Evolutionary conservation across 2,113 vertebrate species (phyloP).

Genomic region (Nerophis ophidion): DNA sequence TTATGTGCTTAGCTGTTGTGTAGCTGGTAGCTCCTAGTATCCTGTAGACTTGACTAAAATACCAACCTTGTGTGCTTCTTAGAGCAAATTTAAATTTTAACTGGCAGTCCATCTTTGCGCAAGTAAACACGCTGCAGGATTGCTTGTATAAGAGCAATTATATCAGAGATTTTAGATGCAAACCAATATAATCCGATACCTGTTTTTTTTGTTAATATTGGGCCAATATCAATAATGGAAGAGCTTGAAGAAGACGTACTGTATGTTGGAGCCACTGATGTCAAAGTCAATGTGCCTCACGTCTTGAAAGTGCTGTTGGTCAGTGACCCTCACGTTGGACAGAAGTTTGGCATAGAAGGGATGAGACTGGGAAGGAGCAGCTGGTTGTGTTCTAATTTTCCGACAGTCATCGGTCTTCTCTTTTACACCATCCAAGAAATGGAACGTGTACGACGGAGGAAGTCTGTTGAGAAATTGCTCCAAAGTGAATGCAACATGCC

Average conservation of each 20-base stretch:
- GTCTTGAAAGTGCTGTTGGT: conserved; percentile 84
- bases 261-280: conserved; percentile 75
- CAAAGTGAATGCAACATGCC: background rate
- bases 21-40: too few relatives aligned
- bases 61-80: too few relatives aligned
- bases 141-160: too few relatives aligned
- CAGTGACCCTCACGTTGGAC: conserved; percentile 78
- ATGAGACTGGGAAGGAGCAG: conserved; percentile 48
- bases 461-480: conserved; percentile 63
- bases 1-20: too few relatives aligned
- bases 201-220: too few relatives aligned
- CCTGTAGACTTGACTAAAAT: too few relatives aligned
- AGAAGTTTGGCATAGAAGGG: conserved; percentile 77
- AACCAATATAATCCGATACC: too few relatives aligned
- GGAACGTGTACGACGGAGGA: conserved; percentile 77
- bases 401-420: background rate
- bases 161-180: too few relatives aligned
- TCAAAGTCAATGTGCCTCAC: conserved; percentile 89
- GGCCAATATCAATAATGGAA: too few relatives aligned
- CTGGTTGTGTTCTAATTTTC: background rate
- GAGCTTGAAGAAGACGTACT: conserved; percentile 63
- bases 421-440: conserved; percentile 63
- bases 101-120: too few relatives aligned
- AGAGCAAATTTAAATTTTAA: too few relatives aligned
- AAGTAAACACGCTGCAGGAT: too few relatives aligned